phyloP scores from a whole-genome alignment of 2,888 invertebrate species.

The Drosophila paramelanica region DNA sequence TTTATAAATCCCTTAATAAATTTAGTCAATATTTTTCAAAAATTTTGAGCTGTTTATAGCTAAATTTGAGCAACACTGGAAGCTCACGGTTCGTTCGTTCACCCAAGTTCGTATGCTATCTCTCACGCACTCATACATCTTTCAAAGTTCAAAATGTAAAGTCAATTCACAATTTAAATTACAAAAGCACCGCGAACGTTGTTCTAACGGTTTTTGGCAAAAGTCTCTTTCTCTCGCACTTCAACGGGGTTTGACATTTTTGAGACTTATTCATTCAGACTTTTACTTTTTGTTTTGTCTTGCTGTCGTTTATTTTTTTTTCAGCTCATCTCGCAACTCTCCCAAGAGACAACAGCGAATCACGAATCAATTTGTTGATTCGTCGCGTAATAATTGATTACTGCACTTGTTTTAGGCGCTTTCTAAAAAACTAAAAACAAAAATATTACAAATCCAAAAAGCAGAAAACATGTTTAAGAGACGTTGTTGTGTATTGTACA shows the following conservation, averaged over 20 bases:
- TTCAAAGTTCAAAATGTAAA: slow-evolving; percentile 20
- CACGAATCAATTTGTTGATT: slow-evolving; percentile 55
- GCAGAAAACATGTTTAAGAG: slow-evolving; percentile 35
- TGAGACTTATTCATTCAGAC: slow-evolving; percentile 29
- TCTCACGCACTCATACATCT: slow-evolving; percentile 27
- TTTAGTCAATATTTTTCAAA: neutral
- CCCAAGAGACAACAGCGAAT: slow-evolving; percentile 15
- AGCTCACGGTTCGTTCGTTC: slow-evolving; percentile 5
- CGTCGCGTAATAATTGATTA: slow-evolving; percentile 72
- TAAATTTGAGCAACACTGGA: slow-evolving; percentile 8
- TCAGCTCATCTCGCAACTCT: slow-evolving; percentile 26
- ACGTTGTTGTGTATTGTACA: slow-evolving; percentile 17
- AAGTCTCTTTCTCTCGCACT: neutral
- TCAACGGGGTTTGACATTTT: slow-evolving; percentile 13
- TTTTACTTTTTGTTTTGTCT: slow-evolving; percentile 53
- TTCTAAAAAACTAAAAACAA: slow-evolving; percentile 58
- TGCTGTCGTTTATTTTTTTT: neutral
- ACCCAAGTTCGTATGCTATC: slow-evolving; percentile 3
- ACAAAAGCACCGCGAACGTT: slow-evolving; percentile 53
- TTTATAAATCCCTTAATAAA: neutral
- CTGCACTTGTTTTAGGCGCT: slow-evolving; percentile 75
- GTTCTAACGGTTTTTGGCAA: slow-evolving; percentile 71
- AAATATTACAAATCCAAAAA: slow-evolving; percentile 28
- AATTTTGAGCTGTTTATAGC: neutral
- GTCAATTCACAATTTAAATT: slow-evolving; percentile 52